Evolutionary conservation across 2,113 vertebrate species (phyloP), one percentile per base, ranked within the genome.

Genomic region (Peromyscus maniculatus): DNA sequence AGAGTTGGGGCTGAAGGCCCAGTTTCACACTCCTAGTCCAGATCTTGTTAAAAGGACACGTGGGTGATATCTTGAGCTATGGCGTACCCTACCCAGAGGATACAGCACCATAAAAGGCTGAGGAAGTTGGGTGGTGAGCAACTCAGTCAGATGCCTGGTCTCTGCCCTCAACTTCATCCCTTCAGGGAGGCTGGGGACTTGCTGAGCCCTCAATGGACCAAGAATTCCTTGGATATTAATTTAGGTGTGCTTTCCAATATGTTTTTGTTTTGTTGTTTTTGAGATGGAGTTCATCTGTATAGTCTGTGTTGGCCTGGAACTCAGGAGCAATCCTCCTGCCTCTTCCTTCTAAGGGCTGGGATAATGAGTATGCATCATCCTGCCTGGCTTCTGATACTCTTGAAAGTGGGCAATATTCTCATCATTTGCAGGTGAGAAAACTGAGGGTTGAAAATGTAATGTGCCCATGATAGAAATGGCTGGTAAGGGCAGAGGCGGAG

Each of bases 91-190:
- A 17, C 0, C 1, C 39, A 33, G 36, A 84, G 77, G 46, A 16
- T 49, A 77, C 26, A 28, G 66, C 46, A 26, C n/a, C 7, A 46
- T 4, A 80, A 77, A 91, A 21, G 26, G 3, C 9, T 7, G 67
- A 74, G 57, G 88, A 49, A 39, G n/a, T n/a, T n/a, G 24, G 4
- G 3, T 10, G 79, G 39, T 1, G 21, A 39, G 26, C 59, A 28
- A 10, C 36, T 9, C 43, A 3, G 43, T 57, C 33, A 12, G 57
- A 13, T 67, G 64, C 80, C 84, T 19, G 16, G 24, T 19, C 9
- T n/a, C 21, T 11, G 1, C 31, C 19, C 17, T 46, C 4, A 0
- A 13, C 28, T 52, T 64, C 9, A 7, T 3, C 66, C 33, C 43
- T 57, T 8, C 3, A 9, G 16, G 43, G 64, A 80, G 71, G 10